These are phyloP conservation scores for Lasioglossum marginatum DNA, from an alignment of 2,888 invertebrate species.

Conservation along the genomic window DNA sequence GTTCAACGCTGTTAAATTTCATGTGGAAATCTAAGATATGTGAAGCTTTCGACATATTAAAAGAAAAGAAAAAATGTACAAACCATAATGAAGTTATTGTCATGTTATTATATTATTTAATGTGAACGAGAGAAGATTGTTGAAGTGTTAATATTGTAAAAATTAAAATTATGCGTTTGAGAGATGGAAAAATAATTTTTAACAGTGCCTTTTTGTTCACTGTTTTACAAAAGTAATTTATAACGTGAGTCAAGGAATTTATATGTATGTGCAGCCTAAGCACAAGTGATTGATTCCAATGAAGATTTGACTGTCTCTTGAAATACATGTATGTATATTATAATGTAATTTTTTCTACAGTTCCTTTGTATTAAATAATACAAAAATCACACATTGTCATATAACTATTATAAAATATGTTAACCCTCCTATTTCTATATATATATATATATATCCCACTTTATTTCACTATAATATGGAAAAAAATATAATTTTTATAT, in stretches of 20 bases:
- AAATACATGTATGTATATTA: slow-evolving; percentile 51
- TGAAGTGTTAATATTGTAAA: slow-evolving; percentile 49
- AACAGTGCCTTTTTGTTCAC: slow-evolving; percentile 69
- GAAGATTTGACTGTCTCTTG: slow-evolving; percentile 57
- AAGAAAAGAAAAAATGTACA: slow-evolving; percentile 39
- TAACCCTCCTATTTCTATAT: slow-evolving; percentile 8
- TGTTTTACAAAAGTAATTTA: slow-evolving; percentile 63
- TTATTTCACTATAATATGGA: neutral
- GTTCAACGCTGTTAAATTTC: slow-evolving; percentile 40
- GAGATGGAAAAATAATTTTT: slow-evolving; percentile 60
- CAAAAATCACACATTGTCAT: slow-evolving; percentile 36
- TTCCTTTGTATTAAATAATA: slow-evolving; percentile 69
- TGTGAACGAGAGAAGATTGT: slow-evolving; percentile 43
- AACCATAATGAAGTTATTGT: slow-evolving; percentile 43
- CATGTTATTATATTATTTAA: slow-evolving; percentile 48
- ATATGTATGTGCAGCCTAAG: slow-evolving; percentile 46
- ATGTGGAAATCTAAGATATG: slow-evolving; percentile 33
- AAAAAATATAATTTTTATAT: neutral
- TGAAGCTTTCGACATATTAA: slow-evolving; percentile 41
- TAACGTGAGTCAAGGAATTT: slow-evolving; percentile 53
- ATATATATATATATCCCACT: neutral
- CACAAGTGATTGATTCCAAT: slow-evolving; percentile 60
- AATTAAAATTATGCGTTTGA: slow-evolving; percentile 48
- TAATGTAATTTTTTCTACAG: slow-evolving; percentile 67
- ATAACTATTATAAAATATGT: slow-evolving; percentile 8